These are phyloP conservation scores for Bombycilla garrulus DNA, from an alignment of 2,113 vertebrate species.

Conservation along the genomic window DNA sequence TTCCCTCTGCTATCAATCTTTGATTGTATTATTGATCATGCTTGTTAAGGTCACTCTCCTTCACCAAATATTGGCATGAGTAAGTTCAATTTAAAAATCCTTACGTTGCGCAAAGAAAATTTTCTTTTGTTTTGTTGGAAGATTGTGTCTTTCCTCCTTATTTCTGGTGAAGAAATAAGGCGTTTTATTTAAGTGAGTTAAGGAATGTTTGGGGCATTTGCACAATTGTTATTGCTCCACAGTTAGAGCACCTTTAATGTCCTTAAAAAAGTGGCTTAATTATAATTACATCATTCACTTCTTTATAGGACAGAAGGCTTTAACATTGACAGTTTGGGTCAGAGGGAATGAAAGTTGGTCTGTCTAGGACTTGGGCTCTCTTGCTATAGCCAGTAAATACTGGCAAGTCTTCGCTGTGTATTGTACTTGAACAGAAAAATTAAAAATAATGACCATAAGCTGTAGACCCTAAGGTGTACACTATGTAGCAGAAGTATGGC, in stretches of 20 bases:
- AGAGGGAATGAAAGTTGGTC: neutral
- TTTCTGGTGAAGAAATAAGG: neutral
- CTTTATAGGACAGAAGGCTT: neutral
- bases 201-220: neutral
- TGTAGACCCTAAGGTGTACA: neutral
- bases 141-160: neutral
- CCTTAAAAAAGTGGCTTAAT: neutral
- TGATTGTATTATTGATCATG: neutral
- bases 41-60: neutral
- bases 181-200: neutral
- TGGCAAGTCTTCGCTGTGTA: neutral
- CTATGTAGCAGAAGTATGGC: neutral
- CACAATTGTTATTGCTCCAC: neutral
- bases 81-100: neutral
- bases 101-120: neutral
- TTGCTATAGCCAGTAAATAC: neutral
- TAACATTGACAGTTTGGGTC: neutral
- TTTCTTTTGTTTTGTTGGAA: slow-evolving; percentile 18
- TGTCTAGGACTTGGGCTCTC: neutral
- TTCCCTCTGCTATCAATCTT: neutral
- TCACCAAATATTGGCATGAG: neutral
- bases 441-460: neutral
- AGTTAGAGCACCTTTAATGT: neutral
- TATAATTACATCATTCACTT: neutral
- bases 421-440: neutral